Base-by-base conservation (phyloP, 2,113 vertebrate genomes). In the Pipra filicauda region DNA sequence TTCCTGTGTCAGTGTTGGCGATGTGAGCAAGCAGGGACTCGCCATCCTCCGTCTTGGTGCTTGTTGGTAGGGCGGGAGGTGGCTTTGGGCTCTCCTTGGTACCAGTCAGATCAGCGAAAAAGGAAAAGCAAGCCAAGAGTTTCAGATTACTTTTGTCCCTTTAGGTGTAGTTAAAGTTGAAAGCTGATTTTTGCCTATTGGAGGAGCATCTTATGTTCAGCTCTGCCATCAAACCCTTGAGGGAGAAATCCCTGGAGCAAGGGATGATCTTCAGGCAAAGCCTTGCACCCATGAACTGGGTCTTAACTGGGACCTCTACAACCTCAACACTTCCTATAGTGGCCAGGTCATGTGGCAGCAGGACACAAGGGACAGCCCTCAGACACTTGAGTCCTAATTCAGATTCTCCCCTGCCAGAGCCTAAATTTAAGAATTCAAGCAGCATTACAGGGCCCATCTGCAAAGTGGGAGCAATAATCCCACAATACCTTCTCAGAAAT, bases 81-180 rank as follows among this genome's bases (percentile, higher is more conserved):
- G 95, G 95, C 85, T 95, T 97, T 97, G 48, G 95, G 54, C 33
- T 91, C 93, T 72, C 95, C 94, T 86, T 98, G 97, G 84, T 98
- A 97, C 97, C 97, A 48, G 21, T 54, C 51, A 73, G 81, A 85
- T 24, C 33, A 59, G 14, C 33, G 23, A 55, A 78, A 83, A 86
- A 57, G 20, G 37, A 69, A 92, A 81, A 87, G 59, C 12, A 67
- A 88, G 39, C 39, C 72, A 71, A 52, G 91, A 84, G 27, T 71
- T 93, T 79, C 57, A 49, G 61, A 90, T 64, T 72, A 55, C 33
- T 95, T 83, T 92, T 72, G 35, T 70, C 35, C 69, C 27, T 85
- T 51, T 77, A 74, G 18, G 35, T 67, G 16, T 27, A 88, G n/a
- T 43, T 94, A 65, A 46, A 89, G 46, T 21, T 39, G 27, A 33